Base-by-base conservation (phyloP, 2,797 vertebrate genomes). In the Thamnophis elegans region DNA sequence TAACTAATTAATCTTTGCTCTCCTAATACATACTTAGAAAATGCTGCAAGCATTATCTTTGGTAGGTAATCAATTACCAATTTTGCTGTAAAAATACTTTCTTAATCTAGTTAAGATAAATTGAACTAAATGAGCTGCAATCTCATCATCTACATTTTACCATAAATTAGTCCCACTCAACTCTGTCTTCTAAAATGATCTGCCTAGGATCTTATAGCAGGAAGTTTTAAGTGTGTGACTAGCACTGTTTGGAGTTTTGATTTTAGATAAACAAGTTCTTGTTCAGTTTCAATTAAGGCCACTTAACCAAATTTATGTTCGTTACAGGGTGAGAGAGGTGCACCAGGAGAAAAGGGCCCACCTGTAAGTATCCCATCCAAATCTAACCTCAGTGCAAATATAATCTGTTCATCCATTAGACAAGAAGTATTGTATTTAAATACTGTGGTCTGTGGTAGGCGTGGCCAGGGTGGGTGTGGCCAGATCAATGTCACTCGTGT, bases 281-380 rank as follows among this genome's bases (percentile, higher is more conserved):
- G 26, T 85, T 62, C 55, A 73, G 4, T 36, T 95, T 92, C 89
- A 89, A 88, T 92, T 68, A 85, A 60, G 95, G 60, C 18, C 92
- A 89, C 94, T 89, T 96, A 96, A 97, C 91, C 89, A 47, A 85
- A 11, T 51, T 94, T 65, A 0, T 95, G n/a, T 95, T 97, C 94
- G 89, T 98, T 97, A 89, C 95, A 99, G 99, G 99, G 99, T 18
- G 98, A 99, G 62, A 97, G 98, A 98, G 99, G 99, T 87, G 98
- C 98, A 96, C 98, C 99, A 87, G 99, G 99, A 96, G 98, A 98
- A 94, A 97, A 97, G 88, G 99, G 99, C 97, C 98, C 98, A 97
- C 99, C 99, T 95, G 99, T 99, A 98, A 99, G 99, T 98, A 97
- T 93, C 90, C 12, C 85, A 82, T 1, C 56, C 91, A 16, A 88